These are phyloP conservation scores for Ptychochromis oligacanthus DNA, from an alignment of 2,113 vertebrate genomes.

Conservation along the genomic window DNA sequence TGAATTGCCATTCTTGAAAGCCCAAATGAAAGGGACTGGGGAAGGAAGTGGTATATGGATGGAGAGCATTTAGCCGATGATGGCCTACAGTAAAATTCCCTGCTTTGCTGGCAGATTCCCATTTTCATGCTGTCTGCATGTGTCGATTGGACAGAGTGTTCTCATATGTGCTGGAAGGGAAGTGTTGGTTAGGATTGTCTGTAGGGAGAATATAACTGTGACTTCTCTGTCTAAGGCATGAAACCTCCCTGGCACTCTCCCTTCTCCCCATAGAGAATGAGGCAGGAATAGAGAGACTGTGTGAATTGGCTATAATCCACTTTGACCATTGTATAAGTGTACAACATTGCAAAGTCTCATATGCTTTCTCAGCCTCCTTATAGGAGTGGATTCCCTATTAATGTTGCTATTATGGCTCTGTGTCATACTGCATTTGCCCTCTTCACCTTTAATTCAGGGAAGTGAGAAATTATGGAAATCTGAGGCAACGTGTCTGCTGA, in stretches of 20 bases:
- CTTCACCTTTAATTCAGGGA: not conserved
- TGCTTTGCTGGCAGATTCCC: constrained; percentile 69
- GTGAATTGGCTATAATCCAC: constrained; percentile 70
- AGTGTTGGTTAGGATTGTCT: constrained; percentile 64
- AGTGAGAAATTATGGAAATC: too few relatives aligned
- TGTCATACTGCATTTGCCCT: not conserved
- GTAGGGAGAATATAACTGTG: constrained; percentile 60
- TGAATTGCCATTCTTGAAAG: constrained; percentile 49
- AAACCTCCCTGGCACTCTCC: constrained; percentile 71
- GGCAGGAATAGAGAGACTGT: constrained; percentile 44
- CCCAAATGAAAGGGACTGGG: constrained; percentile 7
- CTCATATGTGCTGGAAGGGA: constrained; percentile 59
- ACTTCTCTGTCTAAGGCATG: constrained; percentile 72
- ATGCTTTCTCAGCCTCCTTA: constrained; percentile 33
- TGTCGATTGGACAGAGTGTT: constrained; percentile 45
- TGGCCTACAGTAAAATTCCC: constrained; percentile 57
- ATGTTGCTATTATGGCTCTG: not conserved
- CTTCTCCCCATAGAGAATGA: constrained; percentile 50
- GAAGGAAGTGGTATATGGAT: constrained; percentile 22
- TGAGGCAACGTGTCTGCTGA: too few relatives aligned
- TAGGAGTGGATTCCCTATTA: not conserved
- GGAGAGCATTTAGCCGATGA: constrained; percentile 38
- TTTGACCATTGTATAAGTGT: constrained; percentile 60
- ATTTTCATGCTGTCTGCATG: constrained; percentile 77
- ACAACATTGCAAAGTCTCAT: constrained; percentile 46